Percentiles rank a stretch among this genome's conserved stretches.
Conservation (phyloP, 1,140 invertebrate species). For the Scaptodrosophila lebanonensis region DNA sequence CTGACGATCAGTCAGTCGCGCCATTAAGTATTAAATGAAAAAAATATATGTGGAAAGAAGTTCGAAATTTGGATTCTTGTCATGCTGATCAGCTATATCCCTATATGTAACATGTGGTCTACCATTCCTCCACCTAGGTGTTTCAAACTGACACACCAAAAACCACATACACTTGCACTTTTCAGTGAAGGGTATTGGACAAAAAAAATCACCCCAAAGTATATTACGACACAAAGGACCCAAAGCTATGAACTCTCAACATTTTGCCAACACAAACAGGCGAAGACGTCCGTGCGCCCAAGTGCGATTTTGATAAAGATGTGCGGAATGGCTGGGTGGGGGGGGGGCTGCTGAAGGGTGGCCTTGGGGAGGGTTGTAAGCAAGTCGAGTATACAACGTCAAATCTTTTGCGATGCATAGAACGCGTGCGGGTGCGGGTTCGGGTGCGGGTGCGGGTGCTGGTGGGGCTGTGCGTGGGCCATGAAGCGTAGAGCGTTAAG, state of each 20-base stretch:
- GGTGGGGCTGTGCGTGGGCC: constrained; percentile 34
- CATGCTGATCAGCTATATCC: too few relatives aligned
- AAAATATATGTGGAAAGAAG: too few relatives aligned
- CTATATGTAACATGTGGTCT: too few relatives aligned
- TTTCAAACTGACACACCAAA: too few relatives aligned
- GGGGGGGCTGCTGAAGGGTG: constrained; percentile 5
- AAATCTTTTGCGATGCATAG: constrained; percentile 1
- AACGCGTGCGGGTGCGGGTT: constrained; percentile 3
- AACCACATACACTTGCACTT: too few relatives aligned
- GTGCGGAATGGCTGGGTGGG: too few relatives aligned
- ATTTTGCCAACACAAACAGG: neutral
- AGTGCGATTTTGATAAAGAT: constrained; percentile 43
- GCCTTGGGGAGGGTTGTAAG: constrained; percentile 1
- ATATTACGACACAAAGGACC: constrained; percentile 58
- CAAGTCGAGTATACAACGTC: constrained; percentile 5
- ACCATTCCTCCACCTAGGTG: too few relatives aligned
- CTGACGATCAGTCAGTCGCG: too few relatives aligned
- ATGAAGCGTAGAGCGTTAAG: constrained; percentile 68
- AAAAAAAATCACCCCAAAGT: constrained; percentile 47
- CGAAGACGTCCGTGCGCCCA: constrained; percentile 21
- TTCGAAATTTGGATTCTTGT: too few relatives aligned
- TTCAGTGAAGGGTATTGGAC: neutral
- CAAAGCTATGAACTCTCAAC: constrained; percentile 55
- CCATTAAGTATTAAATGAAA: too few relatives aligned
- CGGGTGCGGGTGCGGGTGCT: neutral